Conservation (phyloP, 2,888 invertebrate species). For the Drosophila sordidula region DNA sequence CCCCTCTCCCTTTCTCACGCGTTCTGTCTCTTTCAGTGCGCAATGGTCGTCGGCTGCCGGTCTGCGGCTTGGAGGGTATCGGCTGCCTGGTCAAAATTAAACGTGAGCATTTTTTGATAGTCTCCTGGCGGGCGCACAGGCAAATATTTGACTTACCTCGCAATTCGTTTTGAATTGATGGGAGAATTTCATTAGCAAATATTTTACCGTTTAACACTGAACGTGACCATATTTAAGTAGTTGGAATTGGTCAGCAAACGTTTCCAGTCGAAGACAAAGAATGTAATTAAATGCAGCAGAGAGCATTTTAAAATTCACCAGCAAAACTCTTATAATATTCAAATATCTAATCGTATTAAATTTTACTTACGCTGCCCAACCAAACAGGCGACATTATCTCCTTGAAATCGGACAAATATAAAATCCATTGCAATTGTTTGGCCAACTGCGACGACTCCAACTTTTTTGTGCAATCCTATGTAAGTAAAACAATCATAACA, state of each 20-base stretch:
- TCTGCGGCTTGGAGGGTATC: constrained; percentile 88
- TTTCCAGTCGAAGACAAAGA: neutral
- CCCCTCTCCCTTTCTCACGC: neutral
- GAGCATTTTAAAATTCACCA: neutral
- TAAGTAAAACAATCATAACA: constrained; percentile 82
- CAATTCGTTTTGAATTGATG: constrained; percentile 44
- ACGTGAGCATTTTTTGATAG: constrained; percentile 84
- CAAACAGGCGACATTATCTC: constrained; percentile 86
- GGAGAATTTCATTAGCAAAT: constrained; percentile 49
- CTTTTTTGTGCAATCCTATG: constrained; percentile 88
- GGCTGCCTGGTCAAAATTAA: constrained; percentile 87
- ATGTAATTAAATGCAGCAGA: neutral
- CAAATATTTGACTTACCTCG: constrained; percentile 67
- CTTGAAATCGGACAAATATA: constrained; percentile 86
- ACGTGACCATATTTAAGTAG: constrained; percentile 61
- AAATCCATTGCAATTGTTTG: constrained; percentile 88
- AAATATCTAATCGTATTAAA: neutral
- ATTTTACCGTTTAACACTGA: constrained; percentile 29
- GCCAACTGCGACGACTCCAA: constrained; percentile 90
- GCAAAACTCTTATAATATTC: neutral
- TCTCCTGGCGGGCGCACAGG: constrained; percentile 37
- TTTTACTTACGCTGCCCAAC: neutral
- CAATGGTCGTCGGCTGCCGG: constrained; percentile 81
- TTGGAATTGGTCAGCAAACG: constrained; percentile 22
- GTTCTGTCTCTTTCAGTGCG: constrained; percentile 68